These are phyloP conservation scores for Hemicentrotus pulcherrimus DNA, from an alignment of 35 echinoderm and acorn worm species.

Conservation along the genomic window DNA sequence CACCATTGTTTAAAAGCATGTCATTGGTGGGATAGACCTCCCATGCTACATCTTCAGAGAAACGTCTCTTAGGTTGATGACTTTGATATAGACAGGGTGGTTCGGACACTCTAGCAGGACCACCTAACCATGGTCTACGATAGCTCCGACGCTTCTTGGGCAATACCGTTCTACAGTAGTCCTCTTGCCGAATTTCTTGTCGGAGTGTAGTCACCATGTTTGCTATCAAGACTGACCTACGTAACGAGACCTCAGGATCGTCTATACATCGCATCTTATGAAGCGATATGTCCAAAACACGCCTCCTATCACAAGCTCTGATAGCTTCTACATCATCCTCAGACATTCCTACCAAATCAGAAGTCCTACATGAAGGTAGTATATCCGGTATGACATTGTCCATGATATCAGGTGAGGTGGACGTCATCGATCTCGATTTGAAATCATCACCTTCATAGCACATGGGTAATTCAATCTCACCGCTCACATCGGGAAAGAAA, in stretches of 20 bases:
- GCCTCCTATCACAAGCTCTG: conserved; percentile 6
- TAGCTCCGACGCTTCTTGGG: conserved; percentile 39
- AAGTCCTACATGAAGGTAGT: conserved; percentile 19
- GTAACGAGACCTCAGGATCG: conserved; percentile 34
- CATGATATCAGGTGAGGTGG: conserved; percentile 1
- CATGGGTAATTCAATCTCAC: conserved; percentile 45
- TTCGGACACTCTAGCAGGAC: background rate
- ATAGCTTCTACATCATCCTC: conserved; percentile 13
- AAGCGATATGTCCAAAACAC: conserved; percentile 29
- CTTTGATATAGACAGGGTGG: conserved; percentile 17
- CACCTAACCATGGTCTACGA: background rate
- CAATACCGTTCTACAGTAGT: conserved; percentile 42
- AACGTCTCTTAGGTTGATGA: background rate
- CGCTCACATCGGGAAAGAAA: conserved; percentile 45
- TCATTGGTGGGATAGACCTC: conserved; percentile 27
- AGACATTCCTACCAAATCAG: background rate
- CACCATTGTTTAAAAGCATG: conserved; percentile 33
- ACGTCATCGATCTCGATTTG: conserved; percentile 29
- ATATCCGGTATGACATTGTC: conserved; percentile 42
- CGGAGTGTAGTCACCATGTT: conserved; percentile 49
- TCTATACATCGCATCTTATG: conserved; percentile 47
- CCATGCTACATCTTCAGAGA: conserved; percentile 24
- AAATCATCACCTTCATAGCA: conserved; percentile 31
- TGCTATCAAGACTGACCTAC: conserved; percentile 30
- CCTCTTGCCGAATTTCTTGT: conserved; percentile 34